Evolutionary conservation across 1,140 invertebrate species (phyloP).

Genomic region (Glossosoma conforme): DNA sequence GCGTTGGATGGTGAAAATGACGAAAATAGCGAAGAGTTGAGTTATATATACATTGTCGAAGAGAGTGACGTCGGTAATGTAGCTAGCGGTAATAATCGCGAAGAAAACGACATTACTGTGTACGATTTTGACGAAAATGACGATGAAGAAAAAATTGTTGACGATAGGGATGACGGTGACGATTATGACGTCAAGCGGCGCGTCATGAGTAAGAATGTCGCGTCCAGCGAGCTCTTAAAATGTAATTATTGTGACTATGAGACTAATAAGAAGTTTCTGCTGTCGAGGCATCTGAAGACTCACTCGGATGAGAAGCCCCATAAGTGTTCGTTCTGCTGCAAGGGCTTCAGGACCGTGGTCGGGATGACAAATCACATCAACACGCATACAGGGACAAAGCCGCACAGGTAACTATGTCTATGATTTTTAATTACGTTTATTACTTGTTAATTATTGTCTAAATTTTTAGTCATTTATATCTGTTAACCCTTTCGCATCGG

Average conservation of each 20-base stretch:
- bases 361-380: conserved; percentile 89
- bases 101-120: conserved; percentile 54
- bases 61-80: conserved; percentile 62
- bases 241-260: conserved; percentile 90
- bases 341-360: conserved; percentile 84
- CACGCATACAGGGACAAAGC: conserved; percentile 89
- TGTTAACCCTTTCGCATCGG: too few relatives aligned
- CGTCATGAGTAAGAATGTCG: conserved; percentile 61
- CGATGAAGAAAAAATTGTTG: conserved; percentile 63
- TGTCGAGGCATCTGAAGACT: conserved; percentile 85
- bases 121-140: conserved; percentile 64
- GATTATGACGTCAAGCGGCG: conserved; percentile 44
- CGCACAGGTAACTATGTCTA: too few relatives aligned
- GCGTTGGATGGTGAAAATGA: background rate
- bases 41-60: conserved; percentile 86
- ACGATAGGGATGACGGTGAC: conserved; percentile 55
- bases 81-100: conserved; percentile 52
- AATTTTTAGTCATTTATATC: too few relatives aligned
- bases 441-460: too few relatives aligned
- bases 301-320: conserved; percentile 87
- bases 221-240: conserved; percentile 66
- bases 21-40: conserved; percentile 64
- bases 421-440: too few relatives aligned
- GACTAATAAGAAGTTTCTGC: conserved; percentile 71
- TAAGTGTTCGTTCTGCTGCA: conserved; percentile 85